phyloP scores from a whole-genome alignment of 2,888 invertebrate species.

The Nemurella pictetii region DNA sequence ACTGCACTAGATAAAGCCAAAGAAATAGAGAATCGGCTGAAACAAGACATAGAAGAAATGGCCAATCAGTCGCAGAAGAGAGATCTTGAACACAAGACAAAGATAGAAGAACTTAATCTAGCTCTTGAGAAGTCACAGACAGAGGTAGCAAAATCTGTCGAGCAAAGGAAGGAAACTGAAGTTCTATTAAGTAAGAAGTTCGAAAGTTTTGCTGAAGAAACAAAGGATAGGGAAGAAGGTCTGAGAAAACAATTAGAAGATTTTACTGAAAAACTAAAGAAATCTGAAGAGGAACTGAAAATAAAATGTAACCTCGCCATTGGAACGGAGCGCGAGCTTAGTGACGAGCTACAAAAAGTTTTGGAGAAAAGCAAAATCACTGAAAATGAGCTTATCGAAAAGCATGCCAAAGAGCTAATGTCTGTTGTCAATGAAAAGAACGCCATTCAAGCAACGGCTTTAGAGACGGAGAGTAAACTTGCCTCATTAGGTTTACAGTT shows the following conservation, averaged over 20 bases:
- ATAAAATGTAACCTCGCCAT: slow-evolving; percentile 29
- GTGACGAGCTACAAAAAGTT: slow-evolving; percentile 51
- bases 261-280: slow-evolving; percentile 31
- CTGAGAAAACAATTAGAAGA: slow-evolving; percentile 55
- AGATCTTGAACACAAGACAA: slow-evolving; percentile 46
- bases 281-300: slow-evolving; percentile 34
- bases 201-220: slow-evolving; percentile 33
- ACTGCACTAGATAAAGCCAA: slow-evolving; percentile 52
- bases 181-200: slow-evolving; percentile 52
- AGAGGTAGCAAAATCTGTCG: slow-evolving; percentile 58
- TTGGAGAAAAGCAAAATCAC: slow-evolving; percentile 57
- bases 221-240: slow-evolving; percentile 51
- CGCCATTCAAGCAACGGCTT: slow-evolving; percentile 31
- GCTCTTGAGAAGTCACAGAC: slow-evolving; percentile 57
- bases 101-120: slow-evolving; percentile 55
- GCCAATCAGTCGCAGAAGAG: slow-evolving; percentile 50
- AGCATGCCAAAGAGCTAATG: slow-evolving; percentile 52
- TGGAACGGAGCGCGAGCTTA: slow-evolving; percentile 37
- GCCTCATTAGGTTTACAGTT: slow-evolving; percentile 55
- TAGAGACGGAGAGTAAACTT: slow-evolving; percentile 53
- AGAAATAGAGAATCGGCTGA: slow-evolving; percentile 52
- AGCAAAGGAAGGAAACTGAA: slow-evolving; percentile 58
- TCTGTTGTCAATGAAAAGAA: slow-evolving; percentile 41
- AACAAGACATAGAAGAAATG: slow-evolving; percentile 53
- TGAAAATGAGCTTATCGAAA: slow-evolving; percentile 57